Base-by-base conservation (phyloP, 2,888 invertebrate genomes). In the Eustalomyia histrio region DNA sequence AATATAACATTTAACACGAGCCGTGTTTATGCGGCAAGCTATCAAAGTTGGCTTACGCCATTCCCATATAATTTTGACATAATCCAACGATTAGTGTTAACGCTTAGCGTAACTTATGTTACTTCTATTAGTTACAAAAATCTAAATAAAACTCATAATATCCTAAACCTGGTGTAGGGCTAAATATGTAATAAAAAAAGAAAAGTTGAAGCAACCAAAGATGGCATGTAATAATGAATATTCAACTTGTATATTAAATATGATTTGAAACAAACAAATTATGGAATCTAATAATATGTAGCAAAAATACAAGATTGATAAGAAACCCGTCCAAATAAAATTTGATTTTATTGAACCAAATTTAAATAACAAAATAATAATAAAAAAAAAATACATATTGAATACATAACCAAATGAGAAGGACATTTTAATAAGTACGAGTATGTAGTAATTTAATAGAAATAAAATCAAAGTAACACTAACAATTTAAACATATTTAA, bases 261-360 rank as follows among this genome's bases (percentile, higher is more conserved):
- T n/a, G n/a, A 47, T n/a, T 47, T 47, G 16, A 65, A 55, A 35
- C 53, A 65, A 79, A 16, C 63, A 72, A 80, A 67, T 63, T 75
- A 63, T 58, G 55, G 43, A 78, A 75, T 69, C 58, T 60, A 65
- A 72, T 29, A 29, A 29, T 29, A 29, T 29, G 58, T 75, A 75
- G 39, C 50, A 50, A 68, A 61, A 65, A 18, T 2, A 86, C 86
- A 88, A 88, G 87, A 88, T 88, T 88, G 88, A 88, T 85, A 85
- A 84, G 75, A 84, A n/a, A 87, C 88, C 88, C 88, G 88, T 88
- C 88, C 88, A 88, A 87, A 86, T 85, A 86, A 86, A 87, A 76
- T 86, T 87, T 87, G 76, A 82, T 83, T 84, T 84, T 84, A 84
- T 83, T 74, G 83, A 83, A 83, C 80, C 82, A 83, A 81, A 60